phyloP scores from a whole-genome alignment of 2,113 vertebrate genomes.

The Passer domesticus region DNA sequence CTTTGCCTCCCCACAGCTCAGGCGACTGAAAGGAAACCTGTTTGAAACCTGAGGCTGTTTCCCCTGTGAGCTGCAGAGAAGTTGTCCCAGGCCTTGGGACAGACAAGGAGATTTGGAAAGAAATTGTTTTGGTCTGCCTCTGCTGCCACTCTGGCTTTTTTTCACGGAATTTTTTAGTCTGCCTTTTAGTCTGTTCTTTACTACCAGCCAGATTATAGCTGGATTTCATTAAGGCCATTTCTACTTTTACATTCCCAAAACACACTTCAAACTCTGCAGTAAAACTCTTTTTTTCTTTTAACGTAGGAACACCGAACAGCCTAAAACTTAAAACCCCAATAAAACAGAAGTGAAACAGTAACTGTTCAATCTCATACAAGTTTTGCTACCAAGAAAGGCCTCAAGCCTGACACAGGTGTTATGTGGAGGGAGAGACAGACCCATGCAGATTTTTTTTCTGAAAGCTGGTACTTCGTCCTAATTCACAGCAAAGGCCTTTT shows the following conservation, averaged over 20 bases:
- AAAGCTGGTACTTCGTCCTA: constrained; percentile 23
- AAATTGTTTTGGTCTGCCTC: background rate
- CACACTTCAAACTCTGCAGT: background rate
- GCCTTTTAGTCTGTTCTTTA: background rate
- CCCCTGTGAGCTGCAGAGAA: background rate
- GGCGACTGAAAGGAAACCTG: background rate
- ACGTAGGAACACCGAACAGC: background rate
- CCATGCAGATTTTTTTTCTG: background rate
- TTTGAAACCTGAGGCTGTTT: background rate
- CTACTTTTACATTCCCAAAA: background rate
- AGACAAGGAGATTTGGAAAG: background rate
- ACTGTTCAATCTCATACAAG: background rate
- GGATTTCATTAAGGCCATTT: background rate
- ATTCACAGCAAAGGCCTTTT: constrained; percentile 33
- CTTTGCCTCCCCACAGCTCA: background rate
- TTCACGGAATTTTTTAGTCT: background rate
- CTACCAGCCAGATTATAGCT: background rate
- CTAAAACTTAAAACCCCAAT: background rate
- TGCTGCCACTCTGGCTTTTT: background rate
- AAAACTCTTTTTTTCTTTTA: background rate
- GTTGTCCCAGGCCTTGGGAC: background rate
- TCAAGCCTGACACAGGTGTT: background rate
- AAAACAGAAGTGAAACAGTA: background rate
- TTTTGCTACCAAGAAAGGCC: background rate
- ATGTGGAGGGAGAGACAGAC: background rate